Evolutionary conservation across 2,113 vertebrate species (phyloP).

Genomic region (Cochlearius cochlearius): DNA sequence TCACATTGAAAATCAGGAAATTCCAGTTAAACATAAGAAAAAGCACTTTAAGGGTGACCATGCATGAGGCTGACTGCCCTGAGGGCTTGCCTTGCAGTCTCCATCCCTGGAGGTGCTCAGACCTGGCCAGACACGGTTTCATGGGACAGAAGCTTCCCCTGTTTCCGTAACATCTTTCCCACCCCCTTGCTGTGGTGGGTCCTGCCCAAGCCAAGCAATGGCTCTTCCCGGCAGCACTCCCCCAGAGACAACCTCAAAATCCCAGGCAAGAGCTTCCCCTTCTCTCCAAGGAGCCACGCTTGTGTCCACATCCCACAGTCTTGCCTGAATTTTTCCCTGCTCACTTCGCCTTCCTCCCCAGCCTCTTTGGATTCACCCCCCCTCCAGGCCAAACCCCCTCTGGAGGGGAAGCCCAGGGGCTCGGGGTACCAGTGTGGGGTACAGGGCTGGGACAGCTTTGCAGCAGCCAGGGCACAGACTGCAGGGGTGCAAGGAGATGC

Average conservation of each 20-base stretch:
- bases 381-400: neutral
- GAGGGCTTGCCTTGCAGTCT: neutral
- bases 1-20: neutral
- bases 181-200: accelerated
- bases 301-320: accelerated
- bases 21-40: accelerated
- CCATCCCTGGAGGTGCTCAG: neutral
- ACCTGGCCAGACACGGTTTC: accelerated
- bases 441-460: neutral
- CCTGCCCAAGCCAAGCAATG: accelerated
- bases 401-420: neutral
- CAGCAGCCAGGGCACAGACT: accelerated
- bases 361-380: too few relatives aligned
- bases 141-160: neutral
- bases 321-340: accelerated
- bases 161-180: accelerated
- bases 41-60: neutral
- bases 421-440: accelerated
- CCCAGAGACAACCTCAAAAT: accelerated
- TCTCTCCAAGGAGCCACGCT: neutral
- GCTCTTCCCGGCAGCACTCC: neutral
- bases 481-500: neutral
- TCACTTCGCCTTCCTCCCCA: neutral
- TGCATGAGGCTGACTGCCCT: accelerated
- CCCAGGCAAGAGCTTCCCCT: neutral